Evolutionary conservation across 1,140 invertebrate species (phyloP).

Genomic region (Geopemphigus sp.): DNA sequence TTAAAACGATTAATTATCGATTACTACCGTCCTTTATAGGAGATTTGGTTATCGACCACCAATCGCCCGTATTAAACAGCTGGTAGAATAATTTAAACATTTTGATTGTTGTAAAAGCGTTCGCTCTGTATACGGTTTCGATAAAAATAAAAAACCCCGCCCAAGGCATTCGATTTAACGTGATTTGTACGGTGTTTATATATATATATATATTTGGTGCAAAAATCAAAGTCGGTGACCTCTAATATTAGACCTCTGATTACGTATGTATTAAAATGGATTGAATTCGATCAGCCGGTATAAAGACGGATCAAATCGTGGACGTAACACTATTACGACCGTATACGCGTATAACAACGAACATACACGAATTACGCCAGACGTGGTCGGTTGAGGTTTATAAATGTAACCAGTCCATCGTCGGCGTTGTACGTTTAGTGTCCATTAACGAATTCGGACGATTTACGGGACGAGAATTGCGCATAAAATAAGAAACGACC

Average conservation of each 20-base stretch:
- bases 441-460: neutral
- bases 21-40: too few species aligned
- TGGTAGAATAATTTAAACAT: too few species aligned
- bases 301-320: too few species aligned
- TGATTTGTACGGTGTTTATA: neutral
- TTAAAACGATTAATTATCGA: too few species aligned
- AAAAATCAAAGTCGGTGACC: conserved; percentile 23
- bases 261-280: neutral
- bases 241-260: neutral
- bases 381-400: neutral
- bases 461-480: neutral
- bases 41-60: too few species aligned
- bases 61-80: too few species aligned
- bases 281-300: neutral
- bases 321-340: neutral
- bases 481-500: neutral
- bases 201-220: neutral
- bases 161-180: neutral
- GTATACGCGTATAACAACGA: too few species aligned
- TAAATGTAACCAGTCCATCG: neutral
- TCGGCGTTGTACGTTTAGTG: neutral
- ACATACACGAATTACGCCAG: neutral
- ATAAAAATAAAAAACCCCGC: too few species aligned
- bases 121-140: neutral
- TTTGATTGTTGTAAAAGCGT: too few species aligned